A percentile compares a stretch with the other conserved stretches of the same genome.
phyloP scores from a whole-genome alignment of 2,797 vertebrate species.

The Buceros bicornis region DNA sequence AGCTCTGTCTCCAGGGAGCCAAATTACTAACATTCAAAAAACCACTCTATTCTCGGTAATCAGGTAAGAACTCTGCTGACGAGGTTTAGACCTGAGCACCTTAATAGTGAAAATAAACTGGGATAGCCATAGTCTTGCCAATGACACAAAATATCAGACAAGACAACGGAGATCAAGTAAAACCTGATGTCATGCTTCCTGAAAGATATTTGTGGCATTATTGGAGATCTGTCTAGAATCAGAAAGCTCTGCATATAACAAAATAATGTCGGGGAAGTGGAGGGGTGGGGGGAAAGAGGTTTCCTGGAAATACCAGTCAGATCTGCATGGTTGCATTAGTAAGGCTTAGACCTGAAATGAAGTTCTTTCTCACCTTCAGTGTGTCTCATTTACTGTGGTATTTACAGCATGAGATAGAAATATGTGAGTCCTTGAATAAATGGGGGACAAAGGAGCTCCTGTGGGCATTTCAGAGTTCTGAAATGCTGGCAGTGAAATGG shows the following conservation, averaged over 20 bases:
- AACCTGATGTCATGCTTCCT: neutral
- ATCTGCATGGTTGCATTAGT: neutral
- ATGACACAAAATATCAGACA: neutral
- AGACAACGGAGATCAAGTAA: neutral
- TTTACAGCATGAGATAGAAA: neutral
- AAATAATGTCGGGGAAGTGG: neutral
- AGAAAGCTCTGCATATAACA: neutral
- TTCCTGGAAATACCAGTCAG: neutral
- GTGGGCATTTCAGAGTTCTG: neutral
- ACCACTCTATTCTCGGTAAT: neutral
- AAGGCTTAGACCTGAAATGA: neutral
- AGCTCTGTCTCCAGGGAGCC: neutral
- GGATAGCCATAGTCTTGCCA: neutral
- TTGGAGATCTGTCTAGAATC: neutral
- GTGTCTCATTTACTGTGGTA: neutral
- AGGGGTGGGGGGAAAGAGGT: too few relatives aligned
- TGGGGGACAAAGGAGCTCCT: neutral
- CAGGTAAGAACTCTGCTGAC: neutral
- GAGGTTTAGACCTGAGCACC: neutral
- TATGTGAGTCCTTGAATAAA: neutral
- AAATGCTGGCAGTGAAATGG: neutral
- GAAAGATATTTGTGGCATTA: neutral
- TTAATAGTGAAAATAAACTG: neutral
- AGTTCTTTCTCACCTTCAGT: neutral
- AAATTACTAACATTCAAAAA: neutral